Percentiles rank a stretch among this genome's conserved stretches.
Evolutionary conservation across 2,797 vertebrate genomes (phyloP).

Genomic region (Sphenodon punctatus): DNA sequence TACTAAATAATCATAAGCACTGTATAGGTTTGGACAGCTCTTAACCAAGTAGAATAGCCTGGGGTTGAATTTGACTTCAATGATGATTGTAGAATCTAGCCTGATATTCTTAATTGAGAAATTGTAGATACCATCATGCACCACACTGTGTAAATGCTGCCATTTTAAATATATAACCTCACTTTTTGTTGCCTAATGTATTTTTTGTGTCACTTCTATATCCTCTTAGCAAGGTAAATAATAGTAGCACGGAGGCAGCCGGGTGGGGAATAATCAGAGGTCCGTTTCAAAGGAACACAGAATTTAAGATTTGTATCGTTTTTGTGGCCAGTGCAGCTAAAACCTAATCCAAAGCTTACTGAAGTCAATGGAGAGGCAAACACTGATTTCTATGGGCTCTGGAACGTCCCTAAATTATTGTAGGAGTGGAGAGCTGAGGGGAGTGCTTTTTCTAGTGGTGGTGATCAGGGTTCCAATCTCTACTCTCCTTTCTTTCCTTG

Average conservation of each 20-base stretch:
- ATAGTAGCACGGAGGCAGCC: too few species aligned
- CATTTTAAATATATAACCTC: not conserved
- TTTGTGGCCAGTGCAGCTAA: too few species aligned
- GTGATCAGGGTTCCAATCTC: not conserved
- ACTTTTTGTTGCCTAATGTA: not conserved
- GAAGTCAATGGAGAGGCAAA: too few species aligned
- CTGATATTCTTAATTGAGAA: not conserved
- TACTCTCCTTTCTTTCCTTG: not conserved
- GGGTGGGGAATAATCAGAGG: too few species aligned
- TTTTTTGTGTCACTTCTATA: not conserved
- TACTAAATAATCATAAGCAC: not conserved
- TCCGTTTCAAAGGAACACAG: too few species aligned
- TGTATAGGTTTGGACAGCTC: not conserved
- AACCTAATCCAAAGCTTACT: too few species aligned
- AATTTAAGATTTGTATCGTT: too few species aligned
- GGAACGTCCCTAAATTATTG: accelerated
- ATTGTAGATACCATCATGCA: not conserved
- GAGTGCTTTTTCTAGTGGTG: accelerated
- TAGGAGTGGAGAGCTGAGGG: not conserved
- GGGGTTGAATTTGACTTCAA: not conserved
- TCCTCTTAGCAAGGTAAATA: too few species aligned
- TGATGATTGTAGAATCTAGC: not conserved
- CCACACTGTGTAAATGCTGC: accelerated
- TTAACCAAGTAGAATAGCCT: not conserved
- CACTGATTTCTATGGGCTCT: too few species aligned